Conservation (phyloP, 2,113 vertebrate species). For the Aleadryas rufinucha region DNA sequence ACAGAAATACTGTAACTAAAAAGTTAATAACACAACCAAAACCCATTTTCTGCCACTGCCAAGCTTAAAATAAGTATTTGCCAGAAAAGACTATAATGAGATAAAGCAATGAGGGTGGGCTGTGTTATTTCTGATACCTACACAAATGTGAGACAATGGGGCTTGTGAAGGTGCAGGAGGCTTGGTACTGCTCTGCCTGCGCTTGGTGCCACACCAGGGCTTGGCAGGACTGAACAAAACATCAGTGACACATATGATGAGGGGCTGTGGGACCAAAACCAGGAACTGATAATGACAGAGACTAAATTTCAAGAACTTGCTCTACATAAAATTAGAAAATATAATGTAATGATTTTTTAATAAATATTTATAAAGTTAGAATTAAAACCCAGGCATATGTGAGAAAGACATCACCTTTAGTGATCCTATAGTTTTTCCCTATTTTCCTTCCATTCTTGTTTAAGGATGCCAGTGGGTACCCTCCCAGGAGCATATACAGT, state of each 20-base stretch:
- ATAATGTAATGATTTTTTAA: background rate
- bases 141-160: background rate
- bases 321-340: background rate
- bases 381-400: background rate
- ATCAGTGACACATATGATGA: background rate
- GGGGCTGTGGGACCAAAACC: background rate
- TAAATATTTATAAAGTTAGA: background rate
- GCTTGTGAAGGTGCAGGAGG: background rate
- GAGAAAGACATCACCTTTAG: background rate
- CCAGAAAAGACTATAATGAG: background rate
- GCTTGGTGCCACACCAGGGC: background rate
- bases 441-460: background rate
- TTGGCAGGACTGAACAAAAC: background rate
- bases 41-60: background rate
- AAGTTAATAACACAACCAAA: background rate
- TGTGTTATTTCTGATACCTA: background rate
- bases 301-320: background rate
- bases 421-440: background rate
- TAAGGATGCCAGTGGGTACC: background rate
- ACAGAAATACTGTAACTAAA: background rate
- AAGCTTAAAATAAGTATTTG: background rate
- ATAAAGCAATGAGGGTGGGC: background rate
- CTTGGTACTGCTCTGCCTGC: background rate
- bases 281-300: background rate
- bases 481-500: background rate